Evolutionary conservation across 2,888 invertebrate genomes (phyloP).

Genomic region (Watsonalla cultraria): DNA sequence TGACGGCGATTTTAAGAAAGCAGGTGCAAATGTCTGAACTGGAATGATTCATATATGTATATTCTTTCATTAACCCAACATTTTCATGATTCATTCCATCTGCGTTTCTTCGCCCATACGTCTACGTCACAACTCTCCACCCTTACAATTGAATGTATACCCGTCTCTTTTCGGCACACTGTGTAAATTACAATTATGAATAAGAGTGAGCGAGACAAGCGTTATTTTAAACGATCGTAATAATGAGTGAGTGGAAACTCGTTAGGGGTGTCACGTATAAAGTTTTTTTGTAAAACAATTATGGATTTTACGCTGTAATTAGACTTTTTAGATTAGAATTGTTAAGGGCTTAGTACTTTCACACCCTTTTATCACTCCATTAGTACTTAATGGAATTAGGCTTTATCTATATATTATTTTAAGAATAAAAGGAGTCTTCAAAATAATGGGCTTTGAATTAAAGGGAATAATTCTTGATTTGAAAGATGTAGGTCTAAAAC

Average conservation of each 20-base stretch:
- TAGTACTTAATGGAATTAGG: no score
- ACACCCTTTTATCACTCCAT: no score
- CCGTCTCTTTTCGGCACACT: slow-evolving; percentile 23
- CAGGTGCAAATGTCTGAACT: no score
- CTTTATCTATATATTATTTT: no score
- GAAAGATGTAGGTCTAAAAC: no score
- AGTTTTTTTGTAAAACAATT: slow-evolving; percentile 7
- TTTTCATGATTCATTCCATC: slow-evolving; percentile 26
- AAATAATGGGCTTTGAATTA: no score
- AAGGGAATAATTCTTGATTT: no score
- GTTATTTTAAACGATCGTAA: slow-evolving; percentile 20
- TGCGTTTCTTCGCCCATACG: slow-evolving; percentile 35
- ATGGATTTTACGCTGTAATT: neutral
- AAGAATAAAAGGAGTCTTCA: no score
- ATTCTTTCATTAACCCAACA: neutral
- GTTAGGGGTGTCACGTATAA: slow-evolving; percentile 20
- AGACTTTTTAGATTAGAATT: neutral
- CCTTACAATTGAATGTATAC: slow-evolving; percentile 25
- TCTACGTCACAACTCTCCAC: slow-evolving; percentile 42
- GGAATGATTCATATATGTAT: no score
- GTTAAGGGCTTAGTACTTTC: neutral
- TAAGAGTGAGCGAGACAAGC: slow-evolving; percentile 31
- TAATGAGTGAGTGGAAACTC: slow-evolving; percentile 22
- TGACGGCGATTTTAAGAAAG: no score
- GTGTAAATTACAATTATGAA: slow-evolving; percentile 21